Percentiles rank a stretch among this genome's conserved stretches.
These are phyloP conservation scores for Merodon equestris DNA, from an alignment of 2,888 invertebrate genomes.

Conservation along the genomic window DNA sequence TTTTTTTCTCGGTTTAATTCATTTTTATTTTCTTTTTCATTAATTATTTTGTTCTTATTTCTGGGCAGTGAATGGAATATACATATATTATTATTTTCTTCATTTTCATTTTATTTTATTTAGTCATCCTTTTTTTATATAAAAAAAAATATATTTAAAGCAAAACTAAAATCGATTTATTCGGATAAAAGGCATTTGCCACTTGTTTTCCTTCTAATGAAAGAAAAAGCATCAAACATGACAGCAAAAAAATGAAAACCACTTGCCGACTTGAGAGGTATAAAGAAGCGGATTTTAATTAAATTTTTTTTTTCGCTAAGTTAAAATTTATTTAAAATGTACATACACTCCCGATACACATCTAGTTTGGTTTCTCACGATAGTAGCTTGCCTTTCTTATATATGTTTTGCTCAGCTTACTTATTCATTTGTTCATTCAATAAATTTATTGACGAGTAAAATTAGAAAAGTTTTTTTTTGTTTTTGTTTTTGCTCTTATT, in stretches of 20 bases:
- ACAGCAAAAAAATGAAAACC: no score
- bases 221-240: slow-evolving; percentile 13
- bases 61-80: slow-evolving; percentile 68
- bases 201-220: not conserved
- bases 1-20: slow-evolving; percentile 9
- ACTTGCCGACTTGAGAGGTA: no score
- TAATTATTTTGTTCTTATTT: slow-evolving; percentile 51
- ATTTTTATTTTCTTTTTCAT: slow-evolving; percentile 22
- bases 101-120: slow-evolving; percentile 10
- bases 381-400: slow-evolving; percentile 23
- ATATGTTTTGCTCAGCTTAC: slow-evolving; percentile 18
- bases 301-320: not conserved
- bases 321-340: slow-evolving; percentile 13
- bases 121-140: slow-evolving; percentile 8
- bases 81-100: slow-evolving; percentile 46
- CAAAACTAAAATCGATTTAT: slow-evolving; percentile 10
- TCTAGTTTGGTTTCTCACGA: slow-evolving; percentile 1
- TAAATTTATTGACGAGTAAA: slow-evolving; percentile 18
- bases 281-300: not conserved
- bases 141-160: slow-evolving; percentile 10
- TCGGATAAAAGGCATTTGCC: not conserved
- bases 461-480: slow-evolving; percentile 20
- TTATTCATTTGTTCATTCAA: slow-evolving; percentile 49
- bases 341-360: slow-evolving; percentile 25
- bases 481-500: slow-evolving; percentile 3